Base-by-base conservation (phyloP, 2,797 vertebrate species). In the Sebastes cheni region DNA sequence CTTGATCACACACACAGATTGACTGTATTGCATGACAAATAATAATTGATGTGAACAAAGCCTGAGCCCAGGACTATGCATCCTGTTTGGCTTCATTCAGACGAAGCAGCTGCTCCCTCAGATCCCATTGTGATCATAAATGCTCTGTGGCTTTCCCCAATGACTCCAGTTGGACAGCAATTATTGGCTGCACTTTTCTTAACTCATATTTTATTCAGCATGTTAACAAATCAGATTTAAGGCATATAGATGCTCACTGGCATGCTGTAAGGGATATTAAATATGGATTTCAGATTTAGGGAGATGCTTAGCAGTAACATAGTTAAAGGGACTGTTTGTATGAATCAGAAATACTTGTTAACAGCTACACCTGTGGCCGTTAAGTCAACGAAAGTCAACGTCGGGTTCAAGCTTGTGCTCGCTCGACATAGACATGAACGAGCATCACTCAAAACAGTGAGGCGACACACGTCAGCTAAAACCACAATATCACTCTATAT, bases 31-130 rank as follows among this genome's bases (percentile, higher is more conserved):
- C 52, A 22, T 52, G 54, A 29, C 14, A 9, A 22, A 32, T 55
- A 42, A 34, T 18, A 46, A 39, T 71, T 50, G 64, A 32, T 13
- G 12, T 74, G 56, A 86, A 77, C 75, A 69, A 85, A 79, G 72
- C 36, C 34, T 16, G 8, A 67, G 55, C 27, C 29, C 25, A 54
- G 71, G 64, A 75, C 36, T 16, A 1, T 29, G 46, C 66, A 52
- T 86, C 83, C 77, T 89, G 81, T 86, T 83, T 70, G 23, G 71
- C 61, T 77, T 79, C 64, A 72, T 65, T 67, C 54, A 65, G n/a
- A 73, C 55, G 23, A 54, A 60, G 55, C 70, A 71, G 81, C 80
- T 86, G 77, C 69, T 75, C 69, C 54, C 69, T 86, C 70, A 70
- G 34, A 77, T 82, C 78, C 36, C 39, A 39, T 60, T 81, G 75